phyloP scores from a whole-genome alignment of 2,797 vertebrate genomes.

The Dipus sagitta region DNA sequence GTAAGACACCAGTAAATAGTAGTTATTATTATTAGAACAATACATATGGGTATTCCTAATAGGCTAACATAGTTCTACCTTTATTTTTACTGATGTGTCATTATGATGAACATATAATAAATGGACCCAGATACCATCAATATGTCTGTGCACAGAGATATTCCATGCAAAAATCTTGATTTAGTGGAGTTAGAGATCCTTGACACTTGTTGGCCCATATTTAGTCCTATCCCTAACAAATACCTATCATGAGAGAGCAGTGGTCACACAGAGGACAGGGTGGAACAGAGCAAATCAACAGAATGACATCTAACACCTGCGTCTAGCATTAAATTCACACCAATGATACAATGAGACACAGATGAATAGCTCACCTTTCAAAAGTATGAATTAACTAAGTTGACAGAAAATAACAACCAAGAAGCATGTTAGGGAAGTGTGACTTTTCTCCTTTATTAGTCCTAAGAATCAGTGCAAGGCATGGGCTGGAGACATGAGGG shows the following conservation, averaged over 20 bases:
- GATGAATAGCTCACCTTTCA: background rate
- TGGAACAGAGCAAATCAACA: background rate
- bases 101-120: background rate
- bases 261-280: background rate
- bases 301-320: background rate
- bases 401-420: background rate
- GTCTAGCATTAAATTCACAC: background rate
- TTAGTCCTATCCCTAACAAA: fast-evolving
- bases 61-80: background rate
- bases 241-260: background rate
- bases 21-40: background rate
- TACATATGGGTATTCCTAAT: background rate
- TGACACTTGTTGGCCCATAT: background rate
- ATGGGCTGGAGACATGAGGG: fast-evolving
- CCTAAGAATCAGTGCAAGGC: background rate
- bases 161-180: fast-evolving
- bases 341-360: background rate
- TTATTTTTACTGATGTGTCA: background rate
- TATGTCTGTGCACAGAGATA: background rate
- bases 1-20: background rate
- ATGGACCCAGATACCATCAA: background rate
- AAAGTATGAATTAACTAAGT: background rate
- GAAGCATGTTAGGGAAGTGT: background rate
- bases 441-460: background rate
- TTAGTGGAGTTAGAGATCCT: fast-evolving